Base-by-base conservation (phyloP, 2,113 vertebrate genomes). In the Scytalopus superciliaris region DNA sequence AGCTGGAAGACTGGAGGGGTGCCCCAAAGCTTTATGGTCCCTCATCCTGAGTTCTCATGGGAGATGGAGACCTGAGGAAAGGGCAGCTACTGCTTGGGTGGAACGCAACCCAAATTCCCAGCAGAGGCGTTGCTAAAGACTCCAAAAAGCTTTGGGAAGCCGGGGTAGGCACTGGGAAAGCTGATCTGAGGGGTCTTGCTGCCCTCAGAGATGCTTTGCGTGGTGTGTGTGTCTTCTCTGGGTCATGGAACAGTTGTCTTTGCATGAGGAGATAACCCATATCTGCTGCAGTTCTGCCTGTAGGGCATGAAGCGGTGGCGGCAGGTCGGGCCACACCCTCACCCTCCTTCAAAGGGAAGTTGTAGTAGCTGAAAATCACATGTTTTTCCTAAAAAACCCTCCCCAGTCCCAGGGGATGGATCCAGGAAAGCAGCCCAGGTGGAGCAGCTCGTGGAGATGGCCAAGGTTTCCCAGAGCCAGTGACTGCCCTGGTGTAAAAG, bases 181-280 rank as follows among this genome's bases (percentile, higher is more conserved):
- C 19, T 5, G 7, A 7, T 31, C 19, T 69, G 9, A 14, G 39
- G 50, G 24, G 24, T 30, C n/a, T 17, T 14, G 42, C 19, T 17
- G 66, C 35, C 45, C 44, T 27, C 60, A 60, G 60, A 30, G 76
- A 14, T 56, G 35, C 14, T 55, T 40, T 33, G 19, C 21, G 2
- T 13, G 25, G 68, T n/a, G 18, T 28, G 17, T 47, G 55, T 19
- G n/a, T 23, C 28, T 13, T 39, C 42, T 56, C 37, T 31, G 50
- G 56, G 10, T 19, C 19, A 0, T 2, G 67, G 10, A 6, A 12
- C 6, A 3, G 24, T 27, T 44, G 24, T 57, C 24, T 57, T 44
- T 52, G 44, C 33, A 24, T 1, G 0, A 2, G 3, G 40, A 39
- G 19, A 3, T 23, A 14, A 7, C 19, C 9, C 27, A 1, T 17